A percentile compares a stretch with the other conserved stretches of the same genome.
phyloP scores from a whole-genome alignment of 1,140 invertebrate species.

The Eumaeus atala region DNA sequence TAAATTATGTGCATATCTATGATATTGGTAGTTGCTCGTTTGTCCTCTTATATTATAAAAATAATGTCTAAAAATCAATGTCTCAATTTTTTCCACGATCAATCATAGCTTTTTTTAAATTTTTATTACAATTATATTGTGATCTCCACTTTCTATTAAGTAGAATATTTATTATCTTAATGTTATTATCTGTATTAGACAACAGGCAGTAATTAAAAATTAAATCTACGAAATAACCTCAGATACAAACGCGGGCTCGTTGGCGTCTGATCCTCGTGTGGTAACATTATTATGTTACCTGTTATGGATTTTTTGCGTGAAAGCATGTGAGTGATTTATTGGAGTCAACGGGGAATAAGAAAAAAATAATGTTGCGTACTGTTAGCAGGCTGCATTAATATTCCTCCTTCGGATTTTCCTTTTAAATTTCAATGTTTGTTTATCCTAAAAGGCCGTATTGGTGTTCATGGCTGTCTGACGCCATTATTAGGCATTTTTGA shows the following conservation, averaged over 20 bases:
- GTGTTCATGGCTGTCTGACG: too few relatives aligned
- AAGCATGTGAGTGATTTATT: slow-evolving; percentile 65
- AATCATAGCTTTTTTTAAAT: too few relatives aligned
- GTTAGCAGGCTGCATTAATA: slow-evolving; percentile 59
- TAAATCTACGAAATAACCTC: slow-evolving; percentile 22
- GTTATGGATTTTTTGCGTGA: slow-evolving; percentile 58
- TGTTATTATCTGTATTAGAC: background rate
- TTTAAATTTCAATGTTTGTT: slow-evolving; percentile 13
- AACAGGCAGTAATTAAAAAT: slow-evolving; percentile 20
- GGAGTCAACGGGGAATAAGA: slow-evolving; percentile 50
- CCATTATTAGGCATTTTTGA: too few relatives aligned
- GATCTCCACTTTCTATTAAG: too few relatives aligned
- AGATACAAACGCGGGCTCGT: slow-evolving; percentile 14
- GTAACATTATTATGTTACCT: slow-evolving; percentile 38
- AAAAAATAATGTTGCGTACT: slow-evolving; percentile 47
- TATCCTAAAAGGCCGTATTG: too few relatives aligned
- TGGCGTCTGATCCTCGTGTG: slow-evolving; percentile 23
- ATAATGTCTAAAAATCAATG: too few relatives aligned
- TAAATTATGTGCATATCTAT: too few relatives aligned
- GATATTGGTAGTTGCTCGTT: too few relatives aligned
- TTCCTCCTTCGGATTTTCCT: slow-evolving; percentile 28
- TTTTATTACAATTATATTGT: too few relatives aligned
- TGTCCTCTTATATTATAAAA: too few relatives aligned
- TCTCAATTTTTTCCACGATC: too few relatives aligned
- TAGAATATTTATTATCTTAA: too few relatives aligned